phyloP scores from a whole-genome alignment of 1,140 invertebrate species.

The Potamilus streckersoni region DNA sequence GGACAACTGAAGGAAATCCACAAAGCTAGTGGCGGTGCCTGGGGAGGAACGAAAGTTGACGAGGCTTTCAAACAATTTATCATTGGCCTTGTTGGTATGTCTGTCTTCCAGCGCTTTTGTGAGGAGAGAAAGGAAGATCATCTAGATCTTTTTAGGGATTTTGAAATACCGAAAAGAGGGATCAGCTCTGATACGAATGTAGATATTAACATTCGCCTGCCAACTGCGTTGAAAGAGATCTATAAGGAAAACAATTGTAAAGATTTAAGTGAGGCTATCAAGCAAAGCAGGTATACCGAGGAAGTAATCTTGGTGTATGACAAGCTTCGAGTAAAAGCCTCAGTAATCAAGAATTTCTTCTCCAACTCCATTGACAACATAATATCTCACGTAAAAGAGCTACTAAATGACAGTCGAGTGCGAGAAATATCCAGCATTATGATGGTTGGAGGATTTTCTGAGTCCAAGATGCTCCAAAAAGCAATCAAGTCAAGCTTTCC shows the following conservation, averaged over 20 bases:
- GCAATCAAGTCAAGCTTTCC: conserved; percentile 16
- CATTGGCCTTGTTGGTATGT: neutral
- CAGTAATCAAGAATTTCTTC: no score
- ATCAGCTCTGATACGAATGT: neutral
- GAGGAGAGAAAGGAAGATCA: conserved; percentile 6
- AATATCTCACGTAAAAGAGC: no score
- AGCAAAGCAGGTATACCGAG: no score
- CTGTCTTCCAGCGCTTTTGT: neutral
- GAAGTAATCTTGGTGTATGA: no score
- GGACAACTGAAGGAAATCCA: conserved; percentile 16
- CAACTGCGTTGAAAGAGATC: neutral
- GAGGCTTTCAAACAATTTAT: neutral
- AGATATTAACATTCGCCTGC: neutral
- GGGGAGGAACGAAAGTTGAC: conserved; percentile 30
- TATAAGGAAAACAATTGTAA: neutral
- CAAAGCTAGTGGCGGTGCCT: conserved; percentile 19
- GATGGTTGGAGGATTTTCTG: conserved; percentile 37
- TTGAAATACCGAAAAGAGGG: neutral
- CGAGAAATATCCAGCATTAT: conserved; percentile 20
- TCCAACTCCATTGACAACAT: no score
- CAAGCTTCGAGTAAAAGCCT: no score
- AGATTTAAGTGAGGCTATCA: neutral
- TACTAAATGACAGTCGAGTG: no score
- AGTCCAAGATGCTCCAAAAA: conserved; percentile 18
- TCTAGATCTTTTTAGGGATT: neutral